Conservation (phyloP, 1,140 invertebrate genomes). For the Drosophila pectinifera region DNA sequence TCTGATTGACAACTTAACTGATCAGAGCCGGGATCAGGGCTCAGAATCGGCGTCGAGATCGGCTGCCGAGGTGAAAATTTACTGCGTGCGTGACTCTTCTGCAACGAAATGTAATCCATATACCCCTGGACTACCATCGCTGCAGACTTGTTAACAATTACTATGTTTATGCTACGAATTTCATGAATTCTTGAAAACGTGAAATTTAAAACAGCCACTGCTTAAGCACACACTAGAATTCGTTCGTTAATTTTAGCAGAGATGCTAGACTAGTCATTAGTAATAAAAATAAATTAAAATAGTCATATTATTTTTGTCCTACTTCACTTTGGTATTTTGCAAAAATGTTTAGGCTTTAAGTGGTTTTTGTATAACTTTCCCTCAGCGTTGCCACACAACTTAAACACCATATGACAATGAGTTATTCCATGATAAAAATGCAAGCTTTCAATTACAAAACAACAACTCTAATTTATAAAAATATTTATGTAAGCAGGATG, state of each 20-base stretch:
- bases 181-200: not conserved
- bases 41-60: constrained; percentile 9
- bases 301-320: too few relatives aligned
- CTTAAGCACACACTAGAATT: too few relatives aligned
- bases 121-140: not conserved
- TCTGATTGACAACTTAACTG: constrained; percentile 72
- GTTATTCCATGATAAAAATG: too few relatives aligned
- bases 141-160: constrained; percentile 59
- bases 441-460: too few relatives aligned
- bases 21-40: constrained; percentile 5
- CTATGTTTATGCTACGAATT: not conserved
- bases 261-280: not conserved
- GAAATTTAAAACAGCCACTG: too few relatives aligned
- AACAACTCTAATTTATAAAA: too few relatives aligned
- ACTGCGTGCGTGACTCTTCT: constrained; percentile 41
- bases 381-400: too few relatives aligned
- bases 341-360: too few relatives aligned
- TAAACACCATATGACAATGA: not conserved
- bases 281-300: too few relatives aligned
- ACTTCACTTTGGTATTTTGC: too few relatives aligned
- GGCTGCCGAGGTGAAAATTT: not conserved
- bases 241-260: not conserved
- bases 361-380: too few relatives aligned
- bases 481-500: too few relatives aligned
- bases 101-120: constrained; percentile 28